Conservation (phyloP, 2,113 vertebrate genomes). For the Pterocles orientalis region DNA sequence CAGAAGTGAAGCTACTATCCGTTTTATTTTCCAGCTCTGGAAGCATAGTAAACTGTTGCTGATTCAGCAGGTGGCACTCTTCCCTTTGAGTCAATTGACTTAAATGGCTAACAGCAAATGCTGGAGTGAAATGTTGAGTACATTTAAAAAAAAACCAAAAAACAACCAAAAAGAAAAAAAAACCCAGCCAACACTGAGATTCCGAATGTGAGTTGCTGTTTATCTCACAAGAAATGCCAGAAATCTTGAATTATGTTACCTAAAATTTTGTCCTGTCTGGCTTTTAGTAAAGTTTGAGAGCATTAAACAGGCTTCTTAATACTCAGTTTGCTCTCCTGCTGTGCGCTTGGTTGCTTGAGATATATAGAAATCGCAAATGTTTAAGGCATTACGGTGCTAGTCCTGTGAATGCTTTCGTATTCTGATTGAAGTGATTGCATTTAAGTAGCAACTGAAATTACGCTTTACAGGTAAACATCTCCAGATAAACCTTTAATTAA, state of each 20-base stretch:
- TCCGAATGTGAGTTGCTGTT: neutral
- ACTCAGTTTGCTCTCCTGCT: neutral
- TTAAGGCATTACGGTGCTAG: neutral
- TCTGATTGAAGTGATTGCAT: neutral
- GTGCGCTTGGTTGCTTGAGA: neutral
- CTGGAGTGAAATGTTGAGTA: neutral
- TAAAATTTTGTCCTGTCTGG: neutral
- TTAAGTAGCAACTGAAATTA: neutral
- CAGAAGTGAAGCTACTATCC: neutral
- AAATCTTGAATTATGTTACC: neutral
- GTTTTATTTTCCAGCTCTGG: neutral
- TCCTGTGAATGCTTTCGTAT: neutral
- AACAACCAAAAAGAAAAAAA: neutral
- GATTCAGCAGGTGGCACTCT: slow-evolving; percentile 78
- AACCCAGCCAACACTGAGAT: neutral
- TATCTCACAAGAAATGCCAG: neutral
- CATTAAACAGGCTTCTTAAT: neutral
- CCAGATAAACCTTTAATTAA: neutral
- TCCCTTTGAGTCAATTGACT: slow-evolving; percentile 52
- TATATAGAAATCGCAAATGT: neutral
- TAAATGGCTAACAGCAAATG: neutral
- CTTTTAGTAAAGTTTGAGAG: neutral
- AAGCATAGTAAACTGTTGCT: neutral
- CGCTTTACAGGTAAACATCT: neutral
- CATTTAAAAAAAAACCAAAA: neutral